Evolutionary conservation across 2,797 vertebrate species (phyloP).

Genomic region (Enteromius anoplus): DNA sequence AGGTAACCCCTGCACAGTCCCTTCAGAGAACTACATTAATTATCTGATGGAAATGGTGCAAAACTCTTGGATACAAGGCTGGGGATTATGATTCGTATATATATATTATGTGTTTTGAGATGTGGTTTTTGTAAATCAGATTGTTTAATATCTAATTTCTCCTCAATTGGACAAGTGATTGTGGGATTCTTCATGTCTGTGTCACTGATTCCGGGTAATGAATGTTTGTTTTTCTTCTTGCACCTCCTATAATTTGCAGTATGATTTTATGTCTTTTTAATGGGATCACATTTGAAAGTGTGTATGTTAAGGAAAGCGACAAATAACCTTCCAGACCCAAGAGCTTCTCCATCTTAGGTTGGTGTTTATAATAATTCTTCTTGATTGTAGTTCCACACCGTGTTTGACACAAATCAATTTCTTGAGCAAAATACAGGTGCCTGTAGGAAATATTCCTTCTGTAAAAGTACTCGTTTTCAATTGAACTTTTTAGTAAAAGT

Average conservation of each 20-base stretch:
- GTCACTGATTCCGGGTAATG: background rate
- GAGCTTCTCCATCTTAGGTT: background rate
- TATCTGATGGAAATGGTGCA: background rate
- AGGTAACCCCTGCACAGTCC: background rate
- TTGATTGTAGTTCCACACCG: background rate
- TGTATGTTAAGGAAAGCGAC: background rate
- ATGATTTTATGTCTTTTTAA: conserved; percentile 13
- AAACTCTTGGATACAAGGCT: background rate
- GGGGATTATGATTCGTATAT: background rate
- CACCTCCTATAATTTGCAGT: background rate
- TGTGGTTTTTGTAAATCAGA: background rate
- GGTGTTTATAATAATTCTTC: conserved; percentile 4
- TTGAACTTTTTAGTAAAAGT: too few relatives aligned
- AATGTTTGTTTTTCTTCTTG: background rate
- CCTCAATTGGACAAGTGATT: background rate
- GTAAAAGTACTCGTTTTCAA: too few relatives aligned
- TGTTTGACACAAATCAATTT: too few relatives aligned
- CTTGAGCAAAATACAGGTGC: too few relatives aligned
- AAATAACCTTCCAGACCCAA: background rate
- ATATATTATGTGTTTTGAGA: background rate
- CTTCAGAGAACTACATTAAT: background rate
- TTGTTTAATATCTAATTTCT: background rate
- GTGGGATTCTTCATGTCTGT: background rate
- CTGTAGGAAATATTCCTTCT: too few relatives aligned
- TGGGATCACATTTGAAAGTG: background rate